Conservation (phyloP, 1,140 invertebrate species). For the Bacillus rossius region DNA sequence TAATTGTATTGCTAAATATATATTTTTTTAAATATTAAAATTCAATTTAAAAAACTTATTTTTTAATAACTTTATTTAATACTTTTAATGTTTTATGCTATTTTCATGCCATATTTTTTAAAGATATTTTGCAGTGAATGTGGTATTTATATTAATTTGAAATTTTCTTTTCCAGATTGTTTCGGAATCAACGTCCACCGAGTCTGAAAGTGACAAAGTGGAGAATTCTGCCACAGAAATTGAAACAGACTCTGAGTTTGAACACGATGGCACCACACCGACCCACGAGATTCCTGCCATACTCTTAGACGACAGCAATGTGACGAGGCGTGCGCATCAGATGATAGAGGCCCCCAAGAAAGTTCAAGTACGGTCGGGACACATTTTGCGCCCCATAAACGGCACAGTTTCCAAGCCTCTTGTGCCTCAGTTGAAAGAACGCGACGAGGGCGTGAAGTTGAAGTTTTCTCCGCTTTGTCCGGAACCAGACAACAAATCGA, state of each 20-base stretch:
- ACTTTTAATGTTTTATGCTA: too few relatives aligned
- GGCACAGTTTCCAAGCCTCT: constrained; percentile 2
- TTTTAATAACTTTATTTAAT: too few relatives aligned
- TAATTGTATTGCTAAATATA: too few relatives aligned
- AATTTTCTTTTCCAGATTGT: too few relatives aligned
- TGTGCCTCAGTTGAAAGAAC: neutral
- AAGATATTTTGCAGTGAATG: too few relatives aligned
- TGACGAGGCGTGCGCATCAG: constrained; percentile 43
- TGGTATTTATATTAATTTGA: too few relatives aligned
- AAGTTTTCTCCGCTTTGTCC: constrained; percentile 5
- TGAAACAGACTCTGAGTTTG: constrained; percentile 87
- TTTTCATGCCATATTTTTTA: too few relatives aligned
- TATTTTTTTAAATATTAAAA: too few relatives aligned
- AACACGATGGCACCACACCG: constrained; percentile 69
- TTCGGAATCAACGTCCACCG: constrained; percentile 20
- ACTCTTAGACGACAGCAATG: constrained; percentile 54
- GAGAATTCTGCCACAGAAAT: constrained; percentile 85
- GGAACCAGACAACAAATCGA: constrained; percentile 8
- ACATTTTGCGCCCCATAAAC: constrained; percentile 11
- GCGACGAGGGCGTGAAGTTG: constrained; percentile 3
- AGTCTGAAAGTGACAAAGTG: constrained; percentile 45
- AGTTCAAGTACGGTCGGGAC: constrained; percentile 47
- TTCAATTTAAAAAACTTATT: too few relatives aligned
- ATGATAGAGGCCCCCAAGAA: constrained; percentile 44
- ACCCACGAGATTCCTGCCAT: constrained; percentile 59